phyloP scores from a whole-genome alignment of 2,888 invertebrate genomes.

The Sminthurides aquaticus region DNA sequence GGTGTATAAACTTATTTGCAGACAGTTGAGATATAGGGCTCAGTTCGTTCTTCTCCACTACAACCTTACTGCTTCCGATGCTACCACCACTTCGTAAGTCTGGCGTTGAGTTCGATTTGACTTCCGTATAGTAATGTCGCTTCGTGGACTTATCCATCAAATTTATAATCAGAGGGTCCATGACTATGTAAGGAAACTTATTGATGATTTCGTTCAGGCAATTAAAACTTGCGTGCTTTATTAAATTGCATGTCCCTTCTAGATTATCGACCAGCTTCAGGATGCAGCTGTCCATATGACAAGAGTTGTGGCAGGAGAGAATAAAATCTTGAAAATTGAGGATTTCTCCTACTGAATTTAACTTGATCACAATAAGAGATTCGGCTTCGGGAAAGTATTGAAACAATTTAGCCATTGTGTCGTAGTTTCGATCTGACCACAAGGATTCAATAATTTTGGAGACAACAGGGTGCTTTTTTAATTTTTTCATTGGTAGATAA shows the following conservation, averaged over 20 bases:
- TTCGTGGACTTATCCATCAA: constrained; percentile 19
- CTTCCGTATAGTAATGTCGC: constrained; percentile 16
- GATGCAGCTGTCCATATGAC: constrained; percentile 16
- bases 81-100: constrained; percentile 8
- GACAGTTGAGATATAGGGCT: neutral
- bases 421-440: constrained; percentile 10
- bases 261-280: constrained; percentile 20
- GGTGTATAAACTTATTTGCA: constrained; percentile 9
- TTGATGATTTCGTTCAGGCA: constrained; percentile 18
- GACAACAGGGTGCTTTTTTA: constrained; percentile 7
- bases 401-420: constrained; percentile 8
- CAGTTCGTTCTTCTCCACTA: neutral
- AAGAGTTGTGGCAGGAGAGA: constrained; percentile 4
- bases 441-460: constrained; percentile 12
- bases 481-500: constrained; percentile 9
- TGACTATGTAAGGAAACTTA: constrained; percentile 9
- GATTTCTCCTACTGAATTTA: constrained; percentile 15
- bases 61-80: neutral
- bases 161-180: constrained; percentile 20
- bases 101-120: constrained; percentile 23
- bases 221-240: constrained; percentile 13
- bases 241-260: constrained; percentile 8
- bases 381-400: constrained; percentile 15
- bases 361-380: constrained; percentile 17
- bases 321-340: constrained; percentile 21